phyloP scores from a whole-genome alignment of 1,140 invertebrate species.

The Hesperophylax magnus region DNA sequence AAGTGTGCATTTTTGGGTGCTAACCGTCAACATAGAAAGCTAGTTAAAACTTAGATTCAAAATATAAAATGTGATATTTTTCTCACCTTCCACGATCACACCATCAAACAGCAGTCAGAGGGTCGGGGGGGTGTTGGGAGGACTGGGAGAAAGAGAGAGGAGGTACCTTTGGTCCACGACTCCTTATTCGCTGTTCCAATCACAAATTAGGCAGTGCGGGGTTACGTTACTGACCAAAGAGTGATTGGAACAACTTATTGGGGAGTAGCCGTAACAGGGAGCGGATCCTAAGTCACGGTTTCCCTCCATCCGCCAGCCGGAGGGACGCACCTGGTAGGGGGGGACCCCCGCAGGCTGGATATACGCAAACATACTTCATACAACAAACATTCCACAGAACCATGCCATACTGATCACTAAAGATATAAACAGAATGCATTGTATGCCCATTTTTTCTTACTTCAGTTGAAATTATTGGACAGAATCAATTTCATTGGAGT shows the following conservation, averaged over 20 bases:
- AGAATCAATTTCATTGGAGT: too few species aligned
- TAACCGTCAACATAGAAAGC: too few species aligned
- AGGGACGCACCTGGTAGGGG: constrained; percentile 72
- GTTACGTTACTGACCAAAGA: too few species aligned
- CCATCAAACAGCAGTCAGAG: background rate
- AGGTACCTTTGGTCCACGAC: constrained; percentile 47
- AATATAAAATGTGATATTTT: too few species aligned
- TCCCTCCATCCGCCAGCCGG: constrained; percentile 72
- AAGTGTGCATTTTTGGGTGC: too few species aligned
- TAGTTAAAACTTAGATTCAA: too few species aligned
- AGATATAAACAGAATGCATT: too few species aligned
- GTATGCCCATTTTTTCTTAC: too few species aligned
- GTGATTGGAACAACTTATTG: too few species aligned
- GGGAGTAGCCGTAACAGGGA: constrained; percentile 71
- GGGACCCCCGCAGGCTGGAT: constrained; percentile 66
- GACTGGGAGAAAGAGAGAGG: background rate
- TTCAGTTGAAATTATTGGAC: too few species aligned
- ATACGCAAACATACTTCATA: constrained; percentile 60
- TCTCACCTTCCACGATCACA: background rate
- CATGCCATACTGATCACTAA: too few species aligned
- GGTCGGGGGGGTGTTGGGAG: background rate
- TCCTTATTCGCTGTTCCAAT: constrained; percentile 50
- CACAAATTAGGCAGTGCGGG: too few species aligned
- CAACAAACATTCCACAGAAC: background rate
- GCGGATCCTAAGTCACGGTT: constrained; percentile 70